Evolutionary conservation across 2,888 invertebrate species (phyloP), one percentile per base, ranked within the genome.

Genomic region (Pimpla rufipes): DNA sequence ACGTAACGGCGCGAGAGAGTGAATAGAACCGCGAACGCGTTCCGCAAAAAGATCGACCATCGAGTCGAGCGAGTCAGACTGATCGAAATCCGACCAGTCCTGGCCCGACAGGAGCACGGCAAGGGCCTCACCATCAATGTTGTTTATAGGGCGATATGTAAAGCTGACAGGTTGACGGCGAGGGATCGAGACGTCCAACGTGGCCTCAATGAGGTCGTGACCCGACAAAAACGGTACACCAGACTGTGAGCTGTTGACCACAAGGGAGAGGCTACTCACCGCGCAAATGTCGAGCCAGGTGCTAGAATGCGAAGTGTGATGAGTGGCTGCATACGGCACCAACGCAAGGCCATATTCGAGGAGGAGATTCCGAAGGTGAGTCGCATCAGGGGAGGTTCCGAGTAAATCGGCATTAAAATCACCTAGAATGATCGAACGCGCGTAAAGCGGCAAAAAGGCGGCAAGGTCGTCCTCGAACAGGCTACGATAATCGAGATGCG

Each of bases 221-320:
- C 37, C 62, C 10, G 57, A 59, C 29, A 59, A 29, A 13, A 35
- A 59, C 0, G 57, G 57, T 11, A 45, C 45, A 45, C n/a, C 16
- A 47, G 47, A 16, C 16, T n/a, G 47, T 7, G 16, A 47, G 47
- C 47, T 47, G 47, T 16, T n/a, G 4, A 47, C 0, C 0, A 47
- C 47, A 16, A 47, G 6, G 16, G 47, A 47, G 16, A 5, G 16
- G 16, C 16, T 16, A 47, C 6, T 47, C n/a, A 47, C 47, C 13
- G 47, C 47, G 47, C 47, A 47, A 42, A 64, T 16, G 11, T 64
- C 42, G 18, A 64, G 40, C 64, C 64, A 21, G 16, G 40, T 64
- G 42, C 42, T 21, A 10, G 40, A 1, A 0, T 8, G 7, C 5
- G 1, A 21, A 7, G 64, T 42, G 16, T 64, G 64, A 13, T 64